Evolutionary conservation across 2,113 vertebrate genomes (phyloP), one percentile per base, ranked within the genome.

Genomic region (Carassius auratus): DNA sequence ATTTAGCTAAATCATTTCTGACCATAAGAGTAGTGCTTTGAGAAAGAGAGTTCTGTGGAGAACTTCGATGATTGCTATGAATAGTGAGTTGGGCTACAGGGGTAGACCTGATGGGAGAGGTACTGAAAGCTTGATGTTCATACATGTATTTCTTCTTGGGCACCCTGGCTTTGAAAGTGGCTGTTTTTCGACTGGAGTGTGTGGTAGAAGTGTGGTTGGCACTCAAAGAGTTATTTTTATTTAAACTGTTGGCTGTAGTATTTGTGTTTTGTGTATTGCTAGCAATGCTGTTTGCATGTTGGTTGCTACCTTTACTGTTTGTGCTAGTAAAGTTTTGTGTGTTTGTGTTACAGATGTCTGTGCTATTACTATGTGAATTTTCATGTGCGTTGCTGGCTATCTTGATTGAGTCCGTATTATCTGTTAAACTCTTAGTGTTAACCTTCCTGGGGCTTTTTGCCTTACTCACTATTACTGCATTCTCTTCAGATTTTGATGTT

Each of bases 91-190:
- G 86, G 81, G 89, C 87, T 71, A 84, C 91, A 50, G 81, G 55
- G 2, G 17, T 68, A 26, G 26, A 83, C 81, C 36, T 81, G 61
- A 88, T 38, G 23, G 86, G 62, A 42, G 55, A 76, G 50, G 90
- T 92, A 81, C 89, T 93, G 62, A 89, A 87, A 92, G 91, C 82
- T 62, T 80, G 94, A 30, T 96, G 96, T 86, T 96, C 96, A 76
- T 94, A 96, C 10, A 95, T 95, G 17, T 95, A 96, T 89, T 97
- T 98, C 91, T 96, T 97, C 92, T 97, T 97, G 84, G 97, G 97
- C 0, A 96, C 93, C 15, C 96, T 94, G 12, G 96, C 95, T 90
- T 98, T 98, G 86, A 98, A 98, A 0, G 97, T 97, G 89, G 97
- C 97, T 0, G 96, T 98, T 92, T 97, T 97, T 64, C 97, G 94